phyloP scores from a whole-genome alignment of 2,113 vertebrate species.

The Zingel zingel region DNA sequence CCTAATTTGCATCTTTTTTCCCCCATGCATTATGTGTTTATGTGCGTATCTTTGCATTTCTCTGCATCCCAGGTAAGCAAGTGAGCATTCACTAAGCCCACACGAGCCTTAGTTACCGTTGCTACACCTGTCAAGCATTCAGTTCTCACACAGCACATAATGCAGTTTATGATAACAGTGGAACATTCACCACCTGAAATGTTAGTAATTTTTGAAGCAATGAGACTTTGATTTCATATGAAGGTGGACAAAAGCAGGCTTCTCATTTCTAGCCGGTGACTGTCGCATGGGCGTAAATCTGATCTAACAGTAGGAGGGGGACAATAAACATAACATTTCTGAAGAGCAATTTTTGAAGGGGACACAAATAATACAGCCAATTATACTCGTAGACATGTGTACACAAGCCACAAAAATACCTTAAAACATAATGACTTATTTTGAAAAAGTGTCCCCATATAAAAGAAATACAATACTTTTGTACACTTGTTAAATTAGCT shows the following conservation, averaged over 20 bases:
- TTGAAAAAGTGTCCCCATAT: no score
- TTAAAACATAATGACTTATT: no score
- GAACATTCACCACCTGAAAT: background rate
- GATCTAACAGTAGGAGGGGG: no score
- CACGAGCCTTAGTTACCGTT: background rate
- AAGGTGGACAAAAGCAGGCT: background rate
- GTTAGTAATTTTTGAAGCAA: background rate
- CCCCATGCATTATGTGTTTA: background rate
- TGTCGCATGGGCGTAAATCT: no score
- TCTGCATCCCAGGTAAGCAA: background rate
- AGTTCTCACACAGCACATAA: background rate
- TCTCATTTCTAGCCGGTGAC: background rate
- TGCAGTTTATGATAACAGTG: background rate
- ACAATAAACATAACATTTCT: no score
- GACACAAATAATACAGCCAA: no score
- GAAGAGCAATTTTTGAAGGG: no score
- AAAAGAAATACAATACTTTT: no score
- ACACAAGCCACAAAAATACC: no score
- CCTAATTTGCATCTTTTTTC: constrained; percentile 20
- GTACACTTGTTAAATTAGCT: no score
- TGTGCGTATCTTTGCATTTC: background rate
- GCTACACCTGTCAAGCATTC: background rate
- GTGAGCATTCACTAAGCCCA: background rate
- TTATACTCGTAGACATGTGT: no score
- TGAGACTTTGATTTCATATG: background rate